Base-by-base conservation (phyloP, 2,113 vertebrate genomes). In the Meleagris gallopavo region DNA sequence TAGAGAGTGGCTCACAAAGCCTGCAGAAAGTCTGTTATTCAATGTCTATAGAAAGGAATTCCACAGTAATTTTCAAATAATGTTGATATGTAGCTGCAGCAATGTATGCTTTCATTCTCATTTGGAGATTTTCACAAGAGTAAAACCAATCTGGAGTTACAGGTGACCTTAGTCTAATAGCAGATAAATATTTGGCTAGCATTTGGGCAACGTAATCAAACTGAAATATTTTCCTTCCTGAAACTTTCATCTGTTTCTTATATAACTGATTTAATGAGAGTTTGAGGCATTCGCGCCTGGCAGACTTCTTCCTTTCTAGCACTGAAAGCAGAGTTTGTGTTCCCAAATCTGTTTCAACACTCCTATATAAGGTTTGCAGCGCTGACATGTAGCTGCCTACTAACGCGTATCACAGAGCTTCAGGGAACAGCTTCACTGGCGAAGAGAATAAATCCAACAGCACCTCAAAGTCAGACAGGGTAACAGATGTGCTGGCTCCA, bases 401-500 rank as follows among this genome's bases (percentile, higher is more conserved):
- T 81, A 54, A 60, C 48, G 14, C 0, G 6, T 36, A 40, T 36
- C 11, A 36, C 40, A 14, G 55, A 52, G 29, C 1, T 6, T 55
- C 50, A 10, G 75, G 70, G 77, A 86, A 58, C 17, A 54, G 21
- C 4, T 71, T 45, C 36, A 50, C 52, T 54, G 34, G 4, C 11
- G n/a, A 62, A 45, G 78, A 54, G 34, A 87, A 75, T n/a, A 19
- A 83, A 93, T 38, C 24, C 60, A 64, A 16, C 1, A 29, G 11
- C 0, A 24, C 69, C 75, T 77, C 66, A 22, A 57, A 86, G 66
- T 8, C 88, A 79, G 73, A 71, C 38, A 91, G 67, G 77, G 64
- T 57, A 92, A 69, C 83, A 94, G 89, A 93, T 87, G 88, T 24
- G 5, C 77, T 95, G 95, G 94, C 96, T 88, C 50, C 85, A 66